phyloP scores from a whole-genome alignment of 2,797 vertebrate genomes.

The Heteromormyrus szaboi region DNA sequence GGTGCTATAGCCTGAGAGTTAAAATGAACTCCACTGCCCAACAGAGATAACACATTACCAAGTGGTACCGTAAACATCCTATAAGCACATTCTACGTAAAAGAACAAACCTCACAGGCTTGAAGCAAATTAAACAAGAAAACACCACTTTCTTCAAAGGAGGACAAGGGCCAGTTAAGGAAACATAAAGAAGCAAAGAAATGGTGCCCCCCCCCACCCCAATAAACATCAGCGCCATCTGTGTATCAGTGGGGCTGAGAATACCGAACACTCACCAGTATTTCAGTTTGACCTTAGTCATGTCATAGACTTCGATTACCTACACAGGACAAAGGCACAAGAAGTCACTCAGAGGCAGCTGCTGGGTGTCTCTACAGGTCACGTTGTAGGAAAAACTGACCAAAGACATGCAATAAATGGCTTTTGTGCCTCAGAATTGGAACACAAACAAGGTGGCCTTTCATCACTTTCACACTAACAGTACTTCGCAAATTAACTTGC shows the following conservation, averaged over 20 bases:
- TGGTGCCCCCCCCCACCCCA: neutral
- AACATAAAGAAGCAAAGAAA: neutral
- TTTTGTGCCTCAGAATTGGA: neutral
- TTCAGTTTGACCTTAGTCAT: conserved; percentile 99
- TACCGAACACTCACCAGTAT: conserved; percentile 85
- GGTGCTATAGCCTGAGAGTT: conserved; percentile 97
- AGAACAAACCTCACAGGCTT: neutral
- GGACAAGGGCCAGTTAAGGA: neutral
- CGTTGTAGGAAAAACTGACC: neutral
- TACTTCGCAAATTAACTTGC: neutral
- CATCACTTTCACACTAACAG: neutral
- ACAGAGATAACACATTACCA: conserved; percentile 33
- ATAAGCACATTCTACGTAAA: neutral
- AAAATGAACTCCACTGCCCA: conserved; percentile 94
- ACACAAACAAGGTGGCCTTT: neutral
- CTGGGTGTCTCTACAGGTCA: neutral
- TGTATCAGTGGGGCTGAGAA: neutral
- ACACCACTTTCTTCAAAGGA: neutral
- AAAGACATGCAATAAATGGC: neutral
- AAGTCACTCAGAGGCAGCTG: conserved; percentile 8
- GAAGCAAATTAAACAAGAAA: neutral
- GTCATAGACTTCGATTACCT: conserved; percentile 99
- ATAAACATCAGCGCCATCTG: neutral
- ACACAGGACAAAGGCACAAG: conserved; percentile 25
- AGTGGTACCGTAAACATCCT: neutral